phyloP scores from a whole-genome alignment of 2,888 invertebrate species.

The Elysia crispata region DNA sequence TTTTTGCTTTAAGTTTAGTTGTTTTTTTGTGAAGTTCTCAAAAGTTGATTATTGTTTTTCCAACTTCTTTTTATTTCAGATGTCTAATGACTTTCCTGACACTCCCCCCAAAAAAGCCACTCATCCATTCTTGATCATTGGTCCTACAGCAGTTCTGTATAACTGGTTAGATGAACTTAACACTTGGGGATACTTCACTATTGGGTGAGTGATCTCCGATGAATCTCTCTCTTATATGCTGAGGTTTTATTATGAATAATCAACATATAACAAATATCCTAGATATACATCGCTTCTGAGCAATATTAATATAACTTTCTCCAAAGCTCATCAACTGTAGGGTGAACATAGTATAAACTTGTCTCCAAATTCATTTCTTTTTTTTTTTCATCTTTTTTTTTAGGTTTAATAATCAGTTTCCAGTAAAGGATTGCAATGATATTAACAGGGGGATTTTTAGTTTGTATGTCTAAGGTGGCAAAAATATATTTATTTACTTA shows the following conservation, averaged over 20 bases:
- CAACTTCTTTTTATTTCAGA: conserved; percentile 44
- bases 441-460: too few relatives aligned
- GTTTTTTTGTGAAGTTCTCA: background rate
- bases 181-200: conserved; percentile 74
- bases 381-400: too few relatives aligned
- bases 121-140: conserved; percentile 70
- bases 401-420: too few relatives aligned
- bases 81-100: conserved; percentile 54
- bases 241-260: background rate
- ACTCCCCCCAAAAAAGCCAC: conserved; percentile 46
- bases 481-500: too few relatives aligned
- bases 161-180: conserved; percentile 76
- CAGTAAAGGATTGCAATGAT: too few relatives aligned
- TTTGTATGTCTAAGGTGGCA: too few relatives aligned
- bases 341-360: too few relatives aligned
- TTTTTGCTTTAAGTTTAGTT: background rate
- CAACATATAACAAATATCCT: background rate
- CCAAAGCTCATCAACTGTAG: too few relatives aligned
- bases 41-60: too few relatives aligned
- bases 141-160: conserved; percentile 73
- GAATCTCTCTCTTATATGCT: background rate
- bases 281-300: background rate
- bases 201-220: conserved; percentile 60
- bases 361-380: too few relatives aligned
- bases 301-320: too few relatives aligned